These are phyloP conservation scores for Drosophila arizonae DNA, from an alignment of 1,140 invertebrate species.

Conservation along the genomic window DNA sequence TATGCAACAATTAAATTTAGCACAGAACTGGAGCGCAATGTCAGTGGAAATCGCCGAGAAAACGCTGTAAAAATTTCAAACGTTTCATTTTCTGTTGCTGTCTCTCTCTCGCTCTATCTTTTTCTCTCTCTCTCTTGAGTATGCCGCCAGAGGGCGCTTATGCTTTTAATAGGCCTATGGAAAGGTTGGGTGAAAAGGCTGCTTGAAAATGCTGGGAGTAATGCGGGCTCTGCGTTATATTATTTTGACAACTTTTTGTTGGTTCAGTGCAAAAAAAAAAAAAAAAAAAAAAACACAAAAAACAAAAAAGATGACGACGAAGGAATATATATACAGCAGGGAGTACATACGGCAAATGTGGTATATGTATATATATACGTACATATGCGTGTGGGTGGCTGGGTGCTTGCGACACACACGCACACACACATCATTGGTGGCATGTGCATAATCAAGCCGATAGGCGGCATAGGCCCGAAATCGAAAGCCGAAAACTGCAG, in stretches of 20 bases:
- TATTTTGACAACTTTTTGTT: conserved; percentile 66
- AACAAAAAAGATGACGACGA: conserved; percentile 5
- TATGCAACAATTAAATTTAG: too few relatives aligned
- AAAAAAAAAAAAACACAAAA: background rate
- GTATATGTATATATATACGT: conserved; percentile 12
- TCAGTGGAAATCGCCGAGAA: background rate
- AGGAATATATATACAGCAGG: conserved; percentile 11
- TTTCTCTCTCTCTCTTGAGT: conserved; percentile 13
- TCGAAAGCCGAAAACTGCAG: conserved; percentile 51
- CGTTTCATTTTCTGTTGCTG: background rate
- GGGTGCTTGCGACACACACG: background rate
- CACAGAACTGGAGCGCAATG: too few relatives aligned
- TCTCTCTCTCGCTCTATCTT: background rate
- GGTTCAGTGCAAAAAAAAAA: conserved; percentile 44
- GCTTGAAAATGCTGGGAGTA: conserved; percentile 20
- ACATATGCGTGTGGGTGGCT: background rate
- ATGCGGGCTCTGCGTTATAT: conserved; percentile 64
- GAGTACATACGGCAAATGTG: conserved; percentile 49
- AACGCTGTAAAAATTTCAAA: background rate
- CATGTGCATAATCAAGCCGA: conserved; percentile 71
- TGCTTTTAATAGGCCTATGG: conserved; percentile 33
- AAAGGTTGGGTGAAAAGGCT: background rate
- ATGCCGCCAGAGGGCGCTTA: background rate
- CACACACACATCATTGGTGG: conserved; percentile 68
- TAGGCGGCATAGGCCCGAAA: conserved; percentile 54